Evolutionary conservation across 2,888 invertebrate genomes (phyloP).

Genomic region (Camponotus fellah): DNA sequence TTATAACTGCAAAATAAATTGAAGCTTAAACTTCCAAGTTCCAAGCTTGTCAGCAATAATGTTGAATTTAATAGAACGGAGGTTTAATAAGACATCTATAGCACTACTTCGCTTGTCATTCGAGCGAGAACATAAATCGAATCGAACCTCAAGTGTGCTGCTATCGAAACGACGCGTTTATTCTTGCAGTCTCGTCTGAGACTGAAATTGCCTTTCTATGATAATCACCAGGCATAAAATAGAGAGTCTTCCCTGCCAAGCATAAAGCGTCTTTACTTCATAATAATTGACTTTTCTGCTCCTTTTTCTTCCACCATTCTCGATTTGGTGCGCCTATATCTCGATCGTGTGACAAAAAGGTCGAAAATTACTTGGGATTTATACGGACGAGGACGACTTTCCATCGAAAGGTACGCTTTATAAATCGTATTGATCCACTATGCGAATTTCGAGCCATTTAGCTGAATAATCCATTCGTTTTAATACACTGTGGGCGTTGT

Average conservation of each 20-base stretch:
- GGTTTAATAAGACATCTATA: slow-evolving; percentile 18
- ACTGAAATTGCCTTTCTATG: slow-evolving; percentile 55
- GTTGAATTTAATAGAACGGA: not conserved
- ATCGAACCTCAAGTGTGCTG: slow-evolving; percentile 9
- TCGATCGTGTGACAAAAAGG: slow-evolving; percentile 20
- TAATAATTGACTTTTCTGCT: slow-evolving; percentile 50
- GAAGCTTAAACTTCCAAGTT: not conserved
- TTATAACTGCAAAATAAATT: not conserved
- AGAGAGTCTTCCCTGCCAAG: slow-evolving; percentile 14
- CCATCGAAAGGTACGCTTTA: slow-evolving; percentile 11
- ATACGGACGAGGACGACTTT: slow-evolving; percentile 19
- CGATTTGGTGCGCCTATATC: slow-evolving; percentile 26
- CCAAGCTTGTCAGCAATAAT: slow-evolving; percentile 4
- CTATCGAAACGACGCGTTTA: slow-evolving; percentile 27
- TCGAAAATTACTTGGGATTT: slow-evolving; percentile 44
- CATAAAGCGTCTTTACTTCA: slow-evolving; percentile 46
- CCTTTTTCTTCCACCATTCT: not conserved
- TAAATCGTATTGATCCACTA: slow-evolving; percentile 30
- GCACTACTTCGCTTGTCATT: not conserved
- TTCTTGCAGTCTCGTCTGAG: slow-evolving; percentile 22
- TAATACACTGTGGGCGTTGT: slow-evolving; percentile 36
- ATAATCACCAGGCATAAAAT: slow-evolving; percentile 50
- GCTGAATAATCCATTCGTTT: slow-evolving; percentile 37
- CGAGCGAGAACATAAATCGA: slow-evolving; percentile 32
- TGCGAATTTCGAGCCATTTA: slow-evolving; percentile 25